Evolutionary conservation across 2,797 vertebrate species (phyloP), one percentile per base, ranked within the genome.

Genomic region (Martes flavigula): DNA sequence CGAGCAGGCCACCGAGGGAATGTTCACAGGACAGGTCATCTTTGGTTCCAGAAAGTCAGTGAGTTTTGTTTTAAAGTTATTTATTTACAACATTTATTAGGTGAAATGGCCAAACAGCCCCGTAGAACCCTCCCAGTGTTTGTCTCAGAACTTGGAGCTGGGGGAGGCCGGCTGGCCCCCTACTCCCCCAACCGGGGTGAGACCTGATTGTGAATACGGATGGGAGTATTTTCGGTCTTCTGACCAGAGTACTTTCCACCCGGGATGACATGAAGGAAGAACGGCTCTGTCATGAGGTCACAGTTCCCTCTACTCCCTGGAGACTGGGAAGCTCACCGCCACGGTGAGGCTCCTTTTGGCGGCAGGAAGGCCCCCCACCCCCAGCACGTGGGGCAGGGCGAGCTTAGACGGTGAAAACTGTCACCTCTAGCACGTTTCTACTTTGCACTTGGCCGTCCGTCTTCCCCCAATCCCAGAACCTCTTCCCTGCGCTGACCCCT

Each of bases 281-380:
- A 1, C 1, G 7, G 1, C 43, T n/a, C 38, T 30, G 32, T 82
- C 20, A 5, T 2, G 9, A 1, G 7, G 54, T 21, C 20, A 8
- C 3, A 2, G 15, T 73, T 58, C 56, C 72, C 72, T 68, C 27
- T 23, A 3, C 10, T 38, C 87, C 56, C 8, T 2, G 14, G n/a
- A 11, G 0, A 0, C 58, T 18, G 27, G 60, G 87, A 83, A 78
- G 87, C 87, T 66, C 62, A 5, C 7, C 2, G 15, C 21, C 30
- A 13, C 0, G 12, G 7, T 2, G 18, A 23, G 38, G 15, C 10
- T 14, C 15, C n/a, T 25, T 11, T 1, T 18, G 1, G 7, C 0
- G 0, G 9, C 2, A 1, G 46, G 51, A 15, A 38, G 32, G 6
- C 27, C 66, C 2, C 40, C 38, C 38, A 0, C 38, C 40, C 38